phyloP scores from a whole-genome alignment of 2,113 vertebrate genomes.

The Thinocorus orbignyianus region DNA sequence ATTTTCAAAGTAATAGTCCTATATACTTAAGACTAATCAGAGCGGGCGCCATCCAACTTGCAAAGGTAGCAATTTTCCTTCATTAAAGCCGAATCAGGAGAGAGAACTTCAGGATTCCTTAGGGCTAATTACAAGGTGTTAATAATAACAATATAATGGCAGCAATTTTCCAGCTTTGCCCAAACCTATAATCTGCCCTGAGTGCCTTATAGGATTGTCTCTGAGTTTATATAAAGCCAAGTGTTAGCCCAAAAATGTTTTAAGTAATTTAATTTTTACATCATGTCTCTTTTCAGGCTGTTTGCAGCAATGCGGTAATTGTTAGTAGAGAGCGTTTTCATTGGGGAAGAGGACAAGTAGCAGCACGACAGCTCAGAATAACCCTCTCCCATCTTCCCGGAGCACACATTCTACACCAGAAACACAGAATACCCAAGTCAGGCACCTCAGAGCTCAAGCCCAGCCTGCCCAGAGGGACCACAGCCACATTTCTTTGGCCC shows the following conservation, averaged over 20 bases:
- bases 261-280: slow-evolving; percentile 81
- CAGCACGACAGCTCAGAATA: slow-evolving; percentile 59
- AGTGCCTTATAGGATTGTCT: slow-evolving; percentile 86
- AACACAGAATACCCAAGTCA: slow-evolving; percentile 12
- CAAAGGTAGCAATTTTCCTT: slow-evolving; percentile 98
- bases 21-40: slow-evolving; percentile 89
- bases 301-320: slow-evolving; percentile 76
- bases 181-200: slow-evolving; percentile 88
- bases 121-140: slow-evolving; percentile 99
- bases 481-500: background rate
- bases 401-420: slow-evolving; percentile 18
- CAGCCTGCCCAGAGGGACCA: background rate
- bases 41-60: slow-evolving; percentile 94
- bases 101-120: slow-evolving; percentile 96
- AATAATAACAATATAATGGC: slow-evolving; percentile 99
- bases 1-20: slow-evolving; percentile 89
- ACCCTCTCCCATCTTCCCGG: slow-evolving; percentile 37
- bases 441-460: background rate
- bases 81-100: slow-evolving; percentile 97
- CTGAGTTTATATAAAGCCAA: slow-evolving; percentile 83
- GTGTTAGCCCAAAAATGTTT: slow-evolving; percentile 80
- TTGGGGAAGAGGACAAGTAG: slow-evolving; percentile 63
- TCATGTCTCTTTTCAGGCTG: slow-evolving; percentile 78
- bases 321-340: slow-evolving; percentile 49
- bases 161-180: slow-evolving; percentile 93